Evolutionary conservation across 2,797 vertebrate species (phyloP).

Genomic region (Crax fasciolata): DNA sequence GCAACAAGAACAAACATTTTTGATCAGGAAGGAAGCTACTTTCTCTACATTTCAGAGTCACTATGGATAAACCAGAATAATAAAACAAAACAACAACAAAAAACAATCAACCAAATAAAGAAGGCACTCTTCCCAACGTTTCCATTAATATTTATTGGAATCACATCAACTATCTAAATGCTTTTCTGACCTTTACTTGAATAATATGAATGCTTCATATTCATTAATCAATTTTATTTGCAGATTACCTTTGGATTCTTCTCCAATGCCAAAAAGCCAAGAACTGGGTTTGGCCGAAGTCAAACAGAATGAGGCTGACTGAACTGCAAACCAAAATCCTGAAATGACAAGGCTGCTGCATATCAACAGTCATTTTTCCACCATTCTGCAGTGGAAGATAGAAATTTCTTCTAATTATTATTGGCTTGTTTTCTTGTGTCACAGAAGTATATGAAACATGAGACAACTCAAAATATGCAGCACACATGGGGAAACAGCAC

Average conservation of each 20-base stretch:
- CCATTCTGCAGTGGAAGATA: not conserved
- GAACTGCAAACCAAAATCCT: not conserved
- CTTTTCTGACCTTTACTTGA: not conserved
- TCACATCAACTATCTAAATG: not conserved
- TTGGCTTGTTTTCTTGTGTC: not conserved
- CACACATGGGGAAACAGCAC: accelerated
- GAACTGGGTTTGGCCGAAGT: not conserved
- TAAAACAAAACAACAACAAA: not conserved
- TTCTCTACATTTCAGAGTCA: not conserved
- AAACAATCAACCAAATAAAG: accelerated
- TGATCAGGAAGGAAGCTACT: not conserved
- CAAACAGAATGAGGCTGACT: not conserved
- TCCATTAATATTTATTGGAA: not conserved
- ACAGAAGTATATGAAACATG: not conserved
- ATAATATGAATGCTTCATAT: not conserved
- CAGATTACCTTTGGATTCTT: not conserved
- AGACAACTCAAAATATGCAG: not conserved
- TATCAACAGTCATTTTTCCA: not conserved
- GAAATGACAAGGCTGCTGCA: not conserved
- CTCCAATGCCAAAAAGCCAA: not conserved
- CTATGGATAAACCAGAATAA: not conserved
- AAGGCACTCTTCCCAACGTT: not conserved
- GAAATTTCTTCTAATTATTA: not conserved
- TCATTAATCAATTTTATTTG: not conserved
- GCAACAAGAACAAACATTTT: not conserved